Evolutionary conservation across 2,797 vertebrate genomes (phyloP).

Genomic region (Acrossocheilus fasciatus): DNA sequence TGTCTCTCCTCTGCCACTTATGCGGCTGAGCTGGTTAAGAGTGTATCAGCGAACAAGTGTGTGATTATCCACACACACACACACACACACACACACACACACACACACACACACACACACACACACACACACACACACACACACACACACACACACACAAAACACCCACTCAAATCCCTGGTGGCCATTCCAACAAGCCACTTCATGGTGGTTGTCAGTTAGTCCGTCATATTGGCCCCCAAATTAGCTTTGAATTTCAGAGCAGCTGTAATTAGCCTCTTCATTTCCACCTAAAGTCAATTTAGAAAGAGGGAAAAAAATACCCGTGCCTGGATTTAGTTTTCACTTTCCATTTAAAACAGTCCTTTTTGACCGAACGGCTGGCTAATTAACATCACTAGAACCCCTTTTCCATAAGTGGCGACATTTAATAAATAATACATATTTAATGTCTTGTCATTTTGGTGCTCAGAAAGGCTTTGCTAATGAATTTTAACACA

Average conservation of each 20-base stretch:
- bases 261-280: conserved; percentile 81
- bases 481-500: conserved; percentile 90
- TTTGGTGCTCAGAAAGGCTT: conserved; percentile 84
- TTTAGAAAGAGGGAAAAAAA: conserved; percentile 75
- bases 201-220: conserved; percentile 79
- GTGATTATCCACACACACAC: conserved; percentile 46
- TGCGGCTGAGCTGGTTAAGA: conserved; percentile 66
- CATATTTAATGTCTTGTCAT: conserved; percentile 90
- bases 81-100: conserved; percentile 27
- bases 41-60: conserved; percentile 54
- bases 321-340: conserved; percentile 75
- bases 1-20: conserved; percentile 52
- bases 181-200: conserved; percentile 69
- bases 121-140: conserved; percentile 23
- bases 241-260: conserved; percentile 81
- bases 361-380: conserved; percentile 84
- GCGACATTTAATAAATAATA: conserved; percentile 87
- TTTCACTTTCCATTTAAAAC: conserved; percentile 82
- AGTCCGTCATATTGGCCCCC: conserved; percentile 75
- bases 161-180: conserved; percentile 63
- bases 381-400: conserved; percentile 87
- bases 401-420: conserved; percentile 80
- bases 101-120: conserved; percentile 38
- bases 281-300: conserved; percentile 79
- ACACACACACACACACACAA: conserved; percentile 39